phyloP scores from a whole-genome alignment of 2,113 vertebrate genomes.

The Aptenodytes forsteri region DNA sequence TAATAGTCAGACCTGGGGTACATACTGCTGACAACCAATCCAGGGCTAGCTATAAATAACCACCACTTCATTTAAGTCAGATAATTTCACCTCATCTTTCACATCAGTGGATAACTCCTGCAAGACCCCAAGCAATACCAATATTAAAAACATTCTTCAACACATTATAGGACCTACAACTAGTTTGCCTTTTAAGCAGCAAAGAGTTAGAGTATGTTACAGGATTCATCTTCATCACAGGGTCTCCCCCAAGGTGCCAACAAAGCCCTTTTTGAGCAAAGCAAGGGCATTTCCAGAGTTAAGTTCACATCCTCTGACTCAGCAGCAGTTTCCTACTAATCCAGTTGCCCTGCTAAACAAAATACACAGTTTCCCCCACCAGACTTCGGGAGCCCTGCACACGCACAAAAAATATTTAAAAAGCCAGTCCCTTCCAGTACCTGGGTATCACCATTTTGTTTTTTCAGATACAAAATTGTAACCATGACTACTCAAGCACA shows the following conservation, averaged over 20 bases:
- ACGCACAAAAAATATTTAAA: background rate
- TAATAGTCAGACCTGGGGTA: background rate
- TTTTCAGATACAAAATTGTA: background rate
- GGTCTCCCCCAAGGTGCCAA: background rate
- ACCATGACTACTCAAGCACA: background rate
- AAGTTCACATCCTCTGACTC: background rate
- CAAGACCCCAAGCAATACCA: background rate
- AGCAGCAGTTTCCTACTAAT: background rate
- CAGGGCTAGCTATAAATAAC: background rate
- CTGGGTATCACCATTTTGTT: background rate
- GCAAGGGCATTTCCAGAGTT: background rate
- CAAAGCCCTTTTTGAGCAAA: background rate
- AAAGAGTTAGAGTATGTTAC: background rate
- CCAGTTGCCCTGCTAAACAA: background rate
- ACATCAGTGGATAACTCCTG: background rate
- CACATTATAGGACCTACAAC: background rate
- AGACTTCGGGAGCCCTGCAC: background rate
- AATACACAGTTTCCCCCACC: background rate
- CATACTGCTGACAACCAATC: background rate
- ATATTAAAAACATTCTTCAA: background rate
- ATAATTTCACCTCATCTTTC: background rate
- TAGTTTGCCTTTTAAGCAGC: background rate
- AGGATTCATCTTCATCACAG: background rate
- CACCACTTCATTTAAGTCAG: background rate
- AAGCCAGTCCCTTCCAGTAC: background rate